Percentiles rank a stretch among this genome's conserved stretches.
phyloP scores from a whole-genome alignment of 2,113 vertebrate species.

The Eulemur macaco region DNA sequence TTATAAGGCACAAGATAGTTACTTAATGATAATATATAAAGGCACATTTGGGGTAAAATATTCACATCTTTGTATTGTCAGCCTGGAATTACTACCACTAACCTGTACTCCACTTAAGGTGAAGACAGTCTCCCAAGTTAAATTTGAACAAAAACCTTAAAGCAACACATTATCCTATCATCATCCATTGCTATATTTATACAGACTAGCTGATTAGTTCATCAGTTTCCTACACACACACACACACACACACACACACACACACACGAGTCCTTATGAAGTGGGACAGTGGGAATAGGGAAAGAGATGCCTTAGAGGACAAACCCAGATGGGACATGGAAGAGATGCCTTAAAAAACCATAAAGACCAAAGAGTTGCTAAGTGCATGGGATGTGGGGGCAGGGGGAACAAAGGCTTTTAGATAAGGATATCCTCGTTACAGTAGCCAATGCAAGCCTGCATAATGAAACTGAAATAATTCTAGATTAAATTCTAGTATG shows the following conservation, averaged over 20 bases:
- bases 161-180: background rate
- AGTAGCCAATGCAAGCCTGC: background rate
- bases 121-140: background rate
- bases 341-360: background rate
- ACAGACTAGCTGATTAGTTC: background rate
- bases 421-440: background rate
- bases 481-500: background rate
- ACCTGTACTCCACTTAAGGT: background rate
- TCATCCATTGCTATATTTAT: background rate
- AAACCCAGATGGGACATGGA: background rate
- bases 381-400: too few relatives aligned
- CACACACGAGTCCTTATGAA: rapidly evolving
- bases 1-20: background rate
- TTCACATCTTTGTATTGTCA: background rate
- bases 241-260: background rate
- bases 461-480: background rate
- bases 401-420: rapidly evolving
- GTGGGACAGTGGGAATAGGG: rapidly evolving
- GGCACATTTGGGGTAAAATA: background rate
- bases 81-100: background rate
- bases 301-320: background rate
- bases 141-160: background rate
- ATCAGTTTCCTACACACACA: background rate
- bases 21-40: background rate
- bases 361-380: background rate